These are phyloP conservation scores for Lathronympha strigana DNA, from an alignment of 2,888 invertebrate species.

Conservation along the genomic window DNA sequence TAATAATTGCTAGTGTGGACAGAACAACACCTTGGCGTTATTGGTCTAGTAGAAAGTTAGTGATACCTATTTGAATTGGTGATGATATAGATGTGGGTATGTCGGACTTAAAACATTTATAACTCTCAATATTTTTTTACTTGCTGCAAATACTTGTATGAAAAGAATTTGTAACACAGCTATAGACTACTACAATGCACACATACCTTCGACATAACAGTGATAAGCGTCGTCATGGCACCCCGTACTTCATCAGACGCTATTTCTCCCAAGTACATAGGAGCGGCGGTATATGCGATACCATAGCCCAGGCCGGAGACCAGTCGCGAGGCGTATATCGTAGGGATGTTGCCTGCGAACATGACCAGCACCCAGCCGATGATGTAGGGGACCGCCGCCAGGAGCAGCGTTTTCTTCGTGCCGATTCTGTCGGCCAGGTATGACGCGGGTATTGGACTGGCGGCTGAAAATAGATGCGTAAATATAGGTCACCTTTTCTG, in stretches of 20 bases:
- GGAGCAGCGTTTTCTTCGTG: slow-evolving; percentile 85
- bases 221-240: slow-evolving; percentile 84
- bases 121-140: no score
- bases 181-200: not conserved
- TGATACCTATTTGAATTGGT: no score
- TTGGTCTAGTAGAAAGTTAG: no score
- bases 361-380: slow-evolving; percentile 87
- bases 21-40: no score
- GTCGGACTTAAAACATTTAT: no score
- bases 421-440: slow-evolving; percentile 86
- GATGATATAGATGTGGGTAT: no score
- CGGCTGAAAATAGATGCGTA: slow-evolving; percentile 68
- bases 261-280: slow-evolving; percentile 86
- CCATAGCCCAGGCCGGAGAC: slow-evolving; percentile 87
- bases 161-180: no score
- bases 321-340: slow-evolving; percentile 84
- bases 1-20: no score
- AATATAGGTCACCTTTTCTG: slow-evolving; percentile 19
- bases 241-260: slow-evolving; percentile 85
- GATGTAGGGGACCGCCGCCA: slow-evolving; percentile 85
- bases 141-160: no score
- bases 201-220: slow-evolving; percentile 82
- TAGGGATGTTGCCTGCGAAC: slow-evolving; percentile 81
- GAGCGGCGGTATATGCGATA: slow-evolving; percentile 84
- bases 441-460: slow-evolving; percentile 86